Evolutionary conservation across 2,888 invertebrate species (phyloP).

Genomic region (Penaeus monodon): DNA sequence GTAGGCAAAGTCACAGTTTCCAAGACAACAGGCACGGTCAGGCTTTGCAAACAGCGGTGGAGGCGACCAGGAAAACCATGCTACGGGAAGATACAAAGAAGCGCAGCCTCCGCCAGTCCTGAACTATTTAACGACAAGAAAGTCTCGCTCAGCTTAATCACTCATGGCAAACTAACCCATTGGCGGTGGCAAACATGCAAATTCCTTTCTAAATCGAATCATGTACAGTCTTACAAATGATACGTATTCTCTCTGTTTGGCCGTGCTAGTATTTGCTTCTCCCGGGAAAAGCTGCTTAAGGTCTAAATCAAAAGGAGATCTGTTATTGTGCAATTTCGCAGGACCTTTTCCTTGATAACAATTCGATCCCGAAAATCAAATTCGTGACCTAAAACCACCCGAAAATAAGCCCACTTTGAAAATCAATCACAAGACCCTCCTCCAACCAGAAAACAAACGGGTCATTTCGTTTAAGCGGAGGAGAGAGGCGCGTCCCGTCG

Average conservation of each 20-base stretch:
- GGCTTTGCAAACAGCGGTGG: too few relatives aligned
- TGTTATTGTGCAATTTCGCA: neutral
- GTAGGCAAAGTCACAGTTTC: too few relatives aligned
- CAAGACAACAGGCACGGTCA: too few relatives aligned
- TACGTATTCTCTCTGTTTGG: conserved; percentile 43
- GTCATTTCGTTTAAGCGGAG: neutral
- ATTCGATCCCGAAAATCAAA: too few relatives aligned
- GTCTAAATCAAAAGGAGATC: conserved; percentile 23
- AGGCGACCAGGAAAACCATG: too few relatives aligned
- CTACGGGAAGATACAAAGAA: too few relatives aligned
- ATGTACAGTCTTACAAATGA: conserved; percentile 42
- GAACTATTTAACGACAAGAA: neutral
- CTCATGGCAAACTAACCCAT: conserved; percentile 50
- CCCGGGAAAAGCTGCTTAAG: conserved; percentile 17
- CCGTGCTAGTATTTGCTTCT: conserved; percentile 28
- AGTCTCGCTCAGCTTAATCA: neutral
- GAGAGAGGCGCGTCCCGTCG: neutral
- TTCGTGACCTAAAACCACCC: too few relatives aligned
- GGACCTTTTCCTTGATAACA: neutral
- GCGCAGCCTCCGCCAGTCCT: too few relatives aligned
- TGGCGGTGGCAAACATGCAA: conserved; percentile 37
- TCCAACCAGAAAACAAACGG: too few relatives aligned
- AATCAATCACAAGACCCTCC: too few relatives aligned
- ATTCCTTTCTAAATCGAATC: conserved; percentile 57
- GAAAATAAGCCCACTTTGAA: too few relatives aligned